phyloP scores from a whole-genome alignment of 2,888 invertebrate species.

The Kryphioiulus occultus region DNA sequence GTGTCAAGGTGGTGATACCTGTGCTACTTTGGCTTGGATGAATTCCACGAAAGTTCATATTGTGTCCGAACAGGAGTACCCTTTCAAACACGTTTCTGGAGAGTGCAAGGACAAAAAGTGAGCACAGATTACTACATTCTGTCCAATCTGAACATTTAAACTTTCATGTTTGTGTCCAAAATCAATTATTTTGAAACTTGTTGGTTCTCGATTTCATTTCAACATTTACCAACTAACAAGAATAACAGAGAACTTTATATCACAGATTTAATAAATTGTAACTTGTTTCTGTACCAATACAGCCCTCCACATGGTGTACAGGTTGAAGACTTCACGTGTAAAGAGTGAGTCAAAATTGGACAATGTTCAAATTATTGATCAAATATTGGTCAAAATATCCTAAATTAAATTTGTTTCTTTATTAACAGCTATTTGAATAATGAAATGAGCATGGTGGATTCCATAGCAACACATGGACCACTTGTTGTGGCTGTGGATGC shows the following conservation, averaged over 20 bases:
- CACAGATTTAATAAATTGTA: too few relatives aligned
- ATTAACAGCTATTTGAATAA: slow-evolving; percentile 70
- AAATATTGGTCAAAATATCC: slow-evolving; percentile 54
- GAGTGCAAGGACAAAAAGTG: slow-evolving; percentile 58
- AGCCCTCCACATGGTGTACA: slow-evolving; percentile 64
- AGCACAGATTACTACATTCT: not conserved
- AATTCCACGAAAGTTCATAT: slow-evolving; percentile 68
- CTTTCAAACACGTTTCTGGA: slow-evolving; percentile 63
- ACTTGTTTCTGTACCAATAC: not conserved
- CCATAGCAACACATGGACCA: slow-evolving; percentile 76
- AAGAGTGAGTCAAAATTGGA: slow-evolving; percentile 67
- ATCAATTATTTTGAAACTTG: too few relatives aligned
- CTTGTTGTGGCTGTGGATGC: slow-evolving; percentile 84
- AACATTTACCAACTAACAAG: too few relatives aligned
- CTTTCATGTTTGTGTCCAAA: too few relatives aligned
- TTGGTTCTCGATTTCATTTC: too few relatives aligned
- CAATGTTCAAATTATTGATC: too few relatives aligned
- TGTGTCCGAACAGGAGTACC: slow-evolving; percentile 70
- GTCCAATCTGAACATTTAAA: too few relatives aligned
- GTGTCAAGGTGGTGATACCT: slow-evolving; percentile 82
- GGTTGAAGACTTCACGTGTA: slow-evolving; percentile 70
- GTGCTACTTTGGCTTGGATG: slow-evolving; percentile 79
- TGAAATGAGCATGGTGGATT: slow-evolving; percentile 70
- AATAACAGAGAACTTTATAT: too few relatives aligned
- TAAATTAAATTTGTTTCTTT: slow-evolving; percentile 50